Evolutionary conservation across 2,888 invertebrate species (phyloP), one percentile per base, ranked within the genome.

Genomic region (Diabrotica balteata): DNA sequence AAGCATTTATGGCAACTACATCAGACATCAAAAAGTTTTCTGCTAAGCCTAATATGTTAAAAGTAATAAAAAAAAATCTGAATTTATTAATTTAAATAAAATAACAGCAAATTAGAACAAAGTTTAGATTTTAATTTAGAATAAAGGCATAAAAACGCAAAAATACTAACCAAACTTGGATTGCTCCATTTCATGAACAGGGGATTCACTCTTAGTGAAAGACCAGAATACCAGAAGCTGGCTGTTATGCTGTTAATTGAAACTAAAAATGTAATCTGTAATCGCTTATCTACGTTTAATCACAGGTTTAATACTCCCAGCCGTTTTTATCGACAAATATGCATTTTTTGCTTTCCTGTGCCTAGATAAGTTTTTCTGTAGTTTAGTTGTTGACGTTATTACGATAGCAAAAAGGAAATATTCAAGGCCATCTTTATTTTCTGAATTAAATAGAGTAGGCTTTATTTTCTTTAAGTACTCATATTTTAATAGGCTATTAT

Each of bases 191-290:
- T 51, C 47, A 7, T 47, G 32, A 22, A 50, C 49, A 52, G 50
- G 63, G 52, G 63, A 64, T 64, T 63, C 46, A 64, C 63, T 64
- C 51, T 52, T 57, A 8, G n/a, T 61, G 8, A 45, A 50, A n/a
- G 8, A 44, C n/a, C 53, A 17, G 17, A 50, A n/a, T 10, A 44
- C n/a, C 53, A 17, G 17, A 17, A 17, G 17, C 17, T 17, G 17
- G 17, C 42, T 58, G 44, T 17, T 9, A 32, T 44, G 43, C 55
- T 46, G 43, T 17, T 57, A 51, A 51, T 17, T 17, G 53, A 50
- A 57, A 63, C 11, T 45, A 44, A 52, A 10, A 49, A 43, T 43
- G 17, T 22, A 22, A 52, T n/a, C 58, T 44, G 7, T 52, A 11
- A 51, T 49, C 47, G 55, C 57, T 45, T 43, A 17, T 17, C 17